Percentiles rank a stretch among this genome's conserved stretches.
phyloP scores from a whole-genome alignment of 1,140 invertebrate genomes.

The Pollicipes pollicipes region DNA sequence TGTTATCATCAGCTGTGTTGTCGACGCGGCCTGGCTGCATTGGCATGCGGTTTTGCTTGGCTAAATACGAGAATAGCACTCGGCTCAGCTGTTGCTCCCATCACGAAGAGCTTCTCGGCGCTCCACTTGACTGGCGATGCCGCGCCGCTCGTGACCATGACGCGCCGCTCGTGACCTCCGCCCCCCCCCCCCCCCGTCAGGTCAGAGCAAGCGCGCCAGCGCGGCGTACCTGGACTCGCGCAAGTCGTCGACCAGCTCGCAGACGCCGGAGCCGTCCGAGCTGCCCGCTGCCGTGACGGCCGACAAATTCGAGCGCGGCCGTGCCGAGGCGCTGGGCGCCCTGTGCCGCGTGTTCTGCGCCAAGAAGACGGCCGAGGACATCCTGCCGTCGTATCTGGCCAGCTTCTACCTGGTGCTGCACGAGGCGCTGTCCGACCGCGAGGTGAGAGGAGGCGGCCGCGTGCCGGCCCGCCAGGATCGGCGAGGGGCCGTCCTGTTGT shows the following conservation, averaged over 20 bases:
- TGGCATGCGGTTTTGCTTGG: too few relatives aligned
- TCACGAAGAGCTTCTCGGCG: too few relatives aligned
- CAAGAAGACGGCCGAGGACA: conserved; percentile 88
- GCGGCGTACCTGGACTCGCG: background rate
- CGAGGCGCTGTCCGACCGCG: conserved; percentile 43
- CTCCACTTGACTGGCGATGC: too few relatives aligned
- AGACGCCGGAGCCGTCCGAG: conserved; percentile 5
- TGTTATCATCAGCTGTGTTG: too few relatives aligned
- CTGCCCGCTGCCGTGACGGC: conserved; percentile 1
- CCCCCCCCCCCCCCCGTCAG: background rate
- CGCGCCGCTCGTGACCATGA: too few relatives aligned
- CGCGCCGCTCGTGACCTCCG: too few relatives aligned
- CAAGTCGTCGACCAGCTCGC: conserved; percentile 1
- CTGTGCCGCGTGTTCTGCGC: conserved; percentile 89
- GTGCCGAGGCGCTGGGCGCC: conserved; percentile 86
- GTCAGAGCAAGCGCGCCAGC: background rate
- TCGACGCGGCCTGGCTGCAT: too few relatives aligned
- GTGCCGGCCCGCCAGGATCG: too few relatives aligned
- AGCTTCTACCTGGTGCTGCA: conserved; percentile 83
- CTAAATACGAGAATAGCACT: too few relatives aligned
- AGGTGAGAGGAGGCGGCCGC: too few relatives aligned
- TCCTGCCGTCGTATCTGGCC: conserved; percentile 81
- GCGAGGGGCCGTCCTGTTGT: too few relatives aligned
- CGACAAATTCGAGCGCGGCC: conserved; percentile 17
- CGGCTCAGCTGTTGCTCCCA: too few relatives aligned